These are phyloP conservation scores for Denticeps clupeoides DNA, from an alignment of 2,797 vertebrate species.

Conservation along the genomic window DNA sequence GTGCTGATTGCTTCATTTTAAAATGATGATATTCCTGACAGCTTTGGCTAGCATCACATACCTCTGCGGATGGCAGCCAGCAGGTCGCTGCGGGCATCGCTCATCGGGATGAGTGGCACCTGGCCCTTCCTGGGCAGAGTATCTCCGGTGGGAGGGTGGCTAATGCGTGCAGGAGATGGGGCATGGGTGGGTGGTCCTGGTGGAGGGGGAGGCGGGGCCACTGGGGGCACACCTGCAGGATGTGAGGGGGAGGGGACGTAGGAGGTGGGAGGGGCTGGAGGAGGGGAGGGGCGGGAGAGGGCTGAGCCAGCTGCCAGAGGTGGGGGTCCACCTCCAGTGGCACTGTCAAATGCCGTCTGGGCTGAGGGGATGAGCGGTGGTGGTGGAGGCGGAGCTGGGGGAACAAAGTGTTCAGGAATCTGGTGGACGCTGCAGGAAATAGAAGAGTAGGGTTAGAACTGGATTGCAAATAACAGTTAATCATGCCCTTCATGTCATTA, in stretches of 20 bases:
- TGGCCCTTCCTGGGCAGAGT: slow-evolving; percentile 47
- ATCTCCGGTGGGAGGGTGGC: slow-evolving; percentile 32
- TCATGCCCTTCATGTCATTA: too few relatives aligned
- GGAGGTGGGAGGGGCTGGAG: slow-evolving; percentile 41
- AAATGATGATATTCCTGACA: too few relatives aligned
- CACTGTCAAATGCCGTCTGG: slow-evolving; percentile 59
- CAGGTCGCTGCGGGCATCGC: slow-evolving; percentile 73
- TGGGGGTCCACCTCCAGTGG: slow-evolving; percentile 28
- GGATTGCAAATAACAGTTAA: too few relatives aligned
- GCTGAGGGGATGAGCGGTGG: slow-evolving; percentile 63
- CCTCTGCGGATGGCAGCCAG: slow-evolving; percentile 76
- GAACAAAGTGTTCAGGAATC: slow-evolving; percentile 60
- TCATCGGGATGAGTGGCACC: slow-evolving; percentile 62
- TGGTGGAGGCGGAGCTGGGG: slow-evolving; percentile 63
- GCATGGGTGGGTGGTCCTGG: slow-evolving; percentile 30
- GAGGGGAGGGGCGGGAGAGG: slow-evolving; percentile 38
- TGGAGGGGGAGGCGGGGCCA: slow-evolving; percentile 38
- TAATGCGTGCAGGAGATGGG: slow-evolving; percentile 36
- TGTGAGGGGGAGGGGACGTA: slow-evolving; percentile 45
- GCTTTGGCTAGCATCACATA: too few relatives aligned
- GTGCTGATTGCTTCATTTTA: too few relatives aligned
- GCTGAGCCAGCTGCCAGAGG: slow-evolving; percentile 26
- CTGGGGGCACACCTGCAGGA: slow-evolving; percentile 40
- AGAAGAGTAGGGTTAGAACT: neutral
- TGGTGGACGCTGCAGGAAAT: slow-evolving; percentile 53